Evolutionary conservation across 2,888 invertebrate genomes (phyloP).

Genomic region (Epirrita christyi): DNA sequence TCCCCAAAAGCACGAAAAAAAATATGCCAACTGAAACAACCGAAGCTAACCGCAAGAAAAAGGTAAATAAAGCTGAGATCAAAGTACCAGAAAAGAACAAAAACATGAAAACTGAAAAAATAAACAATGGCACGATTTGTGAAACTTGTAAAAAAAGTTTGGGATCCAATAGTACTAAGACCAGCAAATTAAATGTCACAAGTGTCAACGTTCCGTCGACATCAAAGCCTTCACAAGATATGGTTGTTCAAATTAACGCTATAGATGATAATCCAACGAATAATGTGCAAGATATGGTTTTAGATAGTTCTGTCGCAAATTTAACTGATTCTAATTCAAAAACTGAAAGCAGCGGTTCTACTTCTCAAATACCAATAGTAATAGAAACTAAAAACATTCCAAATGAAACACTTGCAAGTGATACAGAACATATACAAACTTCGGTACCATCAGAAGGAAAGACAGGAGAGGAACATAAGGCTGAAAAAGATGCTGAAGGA

Average conservation of each 20-base stretch:
- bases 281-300: constrained; percentile 5
- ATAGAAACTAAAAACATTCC: constrained; percentile 65
- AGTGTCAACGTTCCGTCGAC: background rate
- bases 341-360: constrained; percentile 18
- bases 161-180: constrained; percentile 2
- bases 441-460: constrained; percentile 39
- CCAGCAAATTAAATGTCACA: constrained; percentile 1
- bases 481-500: constrained; percentile 49
- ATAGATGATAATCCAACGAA: constrained; percentile 5
- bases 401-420: constrained; percentile 45
- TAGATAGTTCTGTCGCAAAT: constrained; percentile 7
- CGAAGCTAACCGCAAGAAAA: constrained; percentile 11
- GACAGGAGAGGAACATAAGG: constrained; percentile 56
- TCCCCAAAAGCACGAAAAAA: constrained; percentile 2
- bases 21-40: background rate
- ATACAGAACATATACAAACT: constrained; percentile 31
- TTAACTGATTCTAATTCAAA: constrained; percentile 16
- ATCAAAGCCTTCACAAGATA: constrained; percentile 5
- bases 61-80: background rate
- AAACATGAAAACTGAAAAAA: constrained; percentile 7
- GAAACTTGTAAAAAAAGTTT: constrained; percentile 26
- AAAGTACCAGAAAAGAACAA: constrained; percentile 10
- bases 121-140: constrained; percentile 18
- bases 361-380: constrained; percentile 35
- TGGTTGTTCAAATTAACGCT: background rate